Evolutionary conservation across 2,888 invertebrate species (phyloP).

Genomic region (Mycalesis mineus): DNA sequence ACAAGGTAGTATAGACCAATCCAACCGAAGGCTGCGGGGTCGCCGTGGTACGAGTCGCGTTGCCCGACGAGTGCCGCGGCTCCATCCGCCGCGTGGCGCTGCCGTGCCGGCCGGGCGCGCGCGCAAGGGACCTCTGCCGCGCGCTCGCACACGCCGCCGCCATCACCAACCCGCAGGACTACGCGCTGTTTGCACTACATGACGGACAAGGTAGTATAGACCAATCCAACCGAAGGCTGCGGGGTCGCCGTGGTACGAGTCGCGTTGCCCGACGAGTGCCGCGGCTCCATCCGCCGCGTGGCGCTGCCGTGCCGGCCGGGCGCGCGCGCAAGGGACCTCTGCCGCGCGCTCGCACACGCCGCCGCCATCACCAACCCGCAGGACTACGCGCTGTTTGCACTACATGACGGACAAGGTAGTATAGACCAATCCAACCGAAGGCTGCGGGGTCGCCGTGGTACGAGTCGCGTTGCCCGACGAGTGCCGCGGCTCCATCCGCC

Average conservation of each 20-base stretch:
- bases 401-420: slow-evolving; percentile 92
- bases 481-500: slow-evolving; percentile 92
- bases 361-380: slow-evolving; percentile 97
- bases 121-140: slow-evolving; percentile 94
- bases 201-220: slow-evolving; percentile 87
- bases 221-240: slow-evolving; percentile 40
- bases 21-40: slow-evolving; percentile 46
- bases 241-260: slow-evolving; percentile 86
- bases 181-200: slow-evolving; percentile 92
- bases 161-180: slow-evolving; percentile 97
- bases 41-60: slow-evolving; percentile 89
- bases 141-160: slow-evolving; percentile 96
- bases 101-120: slow-evolving; percentile 95
- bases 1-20: slow-evolving; percentile 80
- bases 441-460: slow-evolving; percentile 79
- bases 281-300: slow-evolving; percentile 93
- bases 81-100: slow-evolving; percentile 94
- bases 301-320: slow-evolving; percentile 95
- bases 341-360: slow-evolving; percentile 96
- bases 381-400: slow-evolving; percentile 94
- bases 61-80: slow-evolving; percentile 96
- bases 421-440: slow-evolving; percentile 38
- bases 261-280: slow-evolving; percentile 95
- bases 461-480: slow-evolving; percentile 97
- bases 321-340: slow-evolving; percentile 94